Evolutionary conservation across 2,797 vertebrate genomes (phyloP).

Genomic region (Masticophis lateralis): DNA sequence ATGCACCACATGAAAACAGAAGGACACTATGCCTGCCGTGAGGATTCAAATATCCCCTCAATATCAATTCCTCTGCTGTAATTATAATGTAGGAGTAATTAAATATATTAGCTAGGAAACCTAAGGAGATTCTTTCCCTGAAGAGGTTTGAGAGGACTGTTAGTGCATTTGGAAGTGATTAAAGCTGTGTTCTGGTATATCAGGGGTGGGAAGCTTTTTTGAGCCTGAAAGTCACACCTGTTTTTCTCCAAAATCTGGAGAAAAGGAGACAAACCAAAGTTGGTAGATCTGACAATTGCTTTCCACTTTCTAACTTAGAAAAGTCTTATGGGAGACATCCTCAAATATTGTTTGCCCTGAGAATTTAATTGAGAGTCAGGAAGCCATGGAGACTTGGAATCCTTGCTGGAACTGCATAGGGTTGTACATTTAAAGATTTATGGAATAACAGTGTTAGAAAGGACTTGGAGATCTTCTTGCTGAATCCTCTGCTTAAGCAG

Average conservation of each 20-base stretch:
- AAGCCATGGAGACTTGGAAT: background rate
- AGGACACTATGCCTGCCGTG: background rate
- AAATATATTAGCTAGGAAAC: background rate
- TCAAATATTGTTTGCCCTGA: background rate
- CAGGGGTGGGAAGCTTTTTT: background rate
- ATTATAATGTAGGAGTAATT: background rate
- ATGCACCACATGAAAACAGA: background rate
- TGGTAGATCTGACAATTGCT: background rate
- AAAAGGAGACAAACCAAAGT: background rate
- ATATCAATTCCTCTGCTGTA: background rate
- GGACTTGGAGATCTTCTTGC: background rate
- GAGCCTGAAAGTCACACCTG: background rate
- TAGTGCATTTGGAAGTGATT: background rate
- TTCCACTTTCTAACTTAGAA: background rate
- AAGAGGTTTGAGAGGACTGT: background rate
- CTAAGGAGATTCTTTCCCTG: background rate
- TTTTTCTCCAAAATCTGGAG: background rate
- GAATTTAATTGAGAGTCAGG: background rate
- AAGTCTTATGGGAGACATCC: background rate
- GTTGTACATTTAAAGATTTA: background rate
- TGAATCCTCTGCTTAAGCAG: background rate
- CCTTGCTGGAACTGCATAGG: background rate
- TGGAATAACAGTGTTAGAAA: background rate
- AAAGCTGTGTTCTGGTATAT: background rate
- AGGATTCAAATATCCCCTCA: background rate